These are phyloP conservation scores for Drosophila histrio DNA, from an alignment of 2,888 invertebrate genomes.

Conservation along the genomic window DNA sequence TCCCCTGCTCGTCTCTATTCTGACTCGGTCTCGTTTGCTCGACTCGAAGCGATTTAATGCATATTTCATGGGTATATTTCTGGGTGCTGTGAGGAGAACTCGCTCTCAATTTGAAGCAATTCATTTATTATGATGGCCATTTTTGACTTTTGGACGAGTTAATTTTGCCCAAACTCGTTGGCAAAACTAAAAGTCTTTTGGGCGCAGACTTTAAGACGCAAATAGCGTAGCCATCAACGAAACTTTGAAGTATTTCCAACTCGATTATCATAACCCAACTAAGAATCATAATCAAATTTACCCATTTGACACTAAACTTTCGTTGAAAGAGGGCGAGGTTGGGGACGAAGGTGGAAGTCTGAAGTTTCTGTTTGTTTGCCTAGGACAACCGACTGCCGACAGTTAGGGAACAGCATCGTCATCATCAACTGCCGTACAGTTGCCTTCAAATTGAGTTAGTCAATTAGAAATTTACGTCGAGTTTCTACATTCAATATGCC, in stretches of 20 bases:
- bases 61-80: slow-evolving; percentile 50
- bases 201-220: slow-evolving; percentile 23
- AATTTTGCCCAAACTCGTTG: slow-evolving; percentile 17
- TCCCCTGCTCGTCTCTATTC: too few species aligned
- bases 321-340: slow-evolving; percentile 13
- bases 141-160: slow-evolving; percentile 24
- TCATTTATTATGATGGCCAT: slow-evolving; percentile 11
- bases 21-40: neutral
- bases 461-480: slow-evolving; percentile 71
- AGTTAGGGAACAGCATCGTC: slow-evolving; percentile 33
- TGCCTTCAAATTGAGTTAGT: slow-evolving; percentile 70
- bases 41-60: slow-evolving; percentile 56
- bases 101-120: slow-evolving; percentile 6
- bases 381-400: slow-evolving; percentile 14
- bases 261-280: slow-evolving; percentile 78
- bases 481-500: slow-evolving; percentile 62
- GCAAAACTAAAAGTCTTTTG: slow-evolving; percentile 31
- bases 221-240: slow-evolving; percentile 36
- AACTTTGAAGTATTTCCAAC: slow-evolving; percentile 77
- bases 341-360: neutral
- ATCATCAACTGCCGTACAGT: slow-evolving; percentile 30
- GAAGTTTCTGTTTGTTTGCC: slow-evolving; percentile 29
- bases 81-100: slow-evolving; percentile 1
- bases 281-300: slow-evolving; percentile 74
- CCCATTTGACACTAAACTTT: slow-evolving; percentile 78